Conservation (phyloP, 2,113 vertebrate genomes). For the Planiliza haematocheilus region DNA sequence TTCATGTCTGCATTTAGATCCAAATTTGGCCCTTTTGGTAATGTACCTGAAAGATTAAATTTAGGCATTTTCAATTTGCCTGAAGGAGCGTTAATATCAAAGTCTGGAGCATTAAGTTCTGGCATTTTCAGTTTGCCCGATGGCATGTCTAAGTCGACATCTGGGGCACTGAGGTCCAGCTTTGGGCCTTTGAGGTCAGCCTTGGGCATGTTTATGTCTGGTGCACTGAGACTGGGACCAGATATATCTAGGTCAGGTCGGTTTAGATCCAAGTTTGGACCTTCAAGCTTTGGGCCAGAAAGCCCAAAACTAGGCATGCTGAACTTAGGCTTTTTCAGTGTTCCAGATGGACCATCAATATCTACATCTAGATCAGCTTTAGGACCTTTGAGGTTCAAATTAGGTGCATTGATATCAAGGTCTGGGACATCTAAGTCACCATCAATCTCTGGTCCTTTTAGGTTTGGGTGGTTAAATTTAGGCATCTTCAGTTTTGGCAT, state of each 20-base stretch:
- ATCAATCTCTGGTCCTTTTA: constrained; percentile 51
- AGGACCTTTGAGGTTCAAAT: constrained; percentile 38
- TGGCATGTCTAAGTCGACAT: constrained; percentile 41
- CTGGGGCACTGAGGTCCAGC: constrained; percentile 47
- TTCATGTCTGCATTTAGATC: constrained; percentile 32
- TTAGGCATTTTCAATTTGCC: constrained; percentile 50
- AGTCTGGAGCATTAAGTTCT: constrained; percentile 46
- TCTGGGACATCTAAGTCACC: constrained; percentile 52
- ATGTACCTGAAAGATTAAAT: constrained; percentile 24
- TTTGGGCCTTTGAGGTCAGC: constrained; percentile 50
- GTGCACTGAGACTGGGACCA: constrained; percentile 52
- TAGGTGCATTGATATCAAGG: constrained; percentile 45
- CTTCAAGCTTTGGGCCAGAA: constrained; percentile 51
- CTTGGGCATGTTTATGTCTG: constrained; percentile 56
- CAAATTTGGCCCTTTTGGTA: constrained; percentile 31
- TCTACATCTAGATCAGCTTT: constrained; percentile 45
- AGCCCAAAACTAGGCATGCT: constrained; percentile 35
- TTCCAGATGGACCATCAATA: constrained; percentile 35
- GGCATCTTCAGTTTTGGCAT: constrained; percentile 25
- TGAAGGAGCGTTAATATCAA: constrained; percentile 27
- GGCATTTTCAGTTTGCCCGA: constrained; percentile 46
- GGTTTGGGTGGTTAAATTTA: constrained; percentile 43
- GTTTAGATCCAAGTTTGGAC: constrained; percentile 45
- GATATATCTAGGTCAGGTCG: constrained; percentile 54
- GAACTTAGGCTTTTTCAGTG: constrained; percentile 54